phyloP scores from a whole-genome alignment of 2,113 vertebrate genomes.

The Meles meles region DNA sequence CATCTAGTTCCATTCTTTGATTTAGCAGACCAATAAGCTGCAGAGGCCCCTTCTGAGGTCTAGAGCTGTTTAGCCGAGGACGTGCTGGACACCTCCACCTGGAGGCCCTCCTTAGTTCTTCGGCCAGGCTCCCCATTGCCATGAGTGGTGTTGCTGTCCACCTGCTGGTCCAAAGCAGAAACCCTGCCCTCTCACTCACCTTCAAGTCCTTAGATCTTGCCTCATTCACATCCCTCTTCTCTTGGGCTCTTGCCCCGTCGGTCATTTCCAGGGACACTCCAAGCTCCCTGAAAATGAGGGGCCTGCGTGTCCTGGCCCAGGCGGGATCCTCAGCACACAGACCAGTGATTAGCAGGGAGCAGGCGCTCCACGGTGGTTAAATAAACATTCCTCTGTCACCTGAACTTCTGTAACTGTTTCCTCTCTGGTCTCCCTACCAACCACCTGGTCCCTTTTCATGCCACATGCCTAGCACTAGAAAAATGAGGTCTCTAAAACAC shows the following conservation, averaged over 20 bases:
- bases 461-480: neutral
- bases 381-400: neutral
- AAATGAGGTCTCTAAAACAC: neutral
- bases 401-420: neutral
- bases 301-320: neutral
- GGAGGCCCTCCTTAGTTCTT: neutral
- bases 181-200: neutral
- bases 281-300: neutral
- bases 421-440: neutral
- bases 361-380: neutral
- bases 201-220: neutral
- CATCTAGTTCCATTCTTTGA: neutral
- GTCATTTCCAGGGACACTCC: neutral
- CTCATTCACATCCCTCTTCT: neutral
- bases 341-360: neutral
- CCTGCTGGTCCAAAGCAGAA: neutral
- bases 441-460: neutral
- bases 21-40: neutral
- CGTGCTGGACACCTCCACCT: rapidly evolving
- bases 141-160: neutral
- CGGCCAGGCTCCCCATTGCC: neutral
- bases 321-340: neutral
- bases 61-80: too few relatives aligned
- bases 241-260: neutral
- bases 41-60: neutral